A percentile compares a stretch with the other conserved stretches of the same genome.
Conservation (phyloP, 1,140 invertebrate species). For the Cecropterus lyciades region DNA sequence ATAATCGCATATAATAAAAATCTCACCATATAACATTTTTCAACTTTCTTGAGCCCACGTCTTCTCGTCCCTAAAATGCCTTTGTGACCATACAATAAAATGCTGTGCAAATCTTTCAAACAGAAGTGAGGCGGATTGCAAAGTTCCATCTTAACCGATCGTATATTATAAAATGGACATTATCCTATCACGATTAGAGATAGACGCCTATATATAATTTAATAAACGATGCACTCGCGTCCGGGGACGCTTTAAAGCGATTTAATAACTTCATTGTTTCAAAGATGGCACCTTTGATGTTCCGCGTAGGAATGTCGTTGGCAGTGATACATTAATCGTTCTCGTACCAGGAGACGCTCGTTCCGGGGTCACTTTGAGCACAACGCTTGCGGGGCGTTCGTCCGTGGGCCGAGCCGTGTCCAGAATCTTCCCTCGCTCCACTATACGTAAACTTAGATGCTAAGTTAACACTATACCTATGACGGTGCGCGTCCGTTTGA, state of each 20-base stretch:
- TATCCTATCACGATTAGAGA: conserved; percentile 29
- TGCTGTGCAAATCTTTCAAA: conserved; percentile 25
- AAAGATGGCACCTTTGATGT: conserved; percentile 59
- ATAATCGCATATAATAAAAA: conserved; percentile 20
- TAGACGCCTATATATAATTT: conserved; percentile 20
- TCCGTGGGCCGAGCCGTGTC: conserved; percentile 28
- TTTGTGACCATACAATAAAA: conserved; percentile 23
- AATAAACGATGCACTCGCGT: conserved; percentile 19
- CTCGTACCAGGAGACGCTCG: conserved; percentile 47
- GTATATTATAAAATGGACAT: conserved; percentile 28
- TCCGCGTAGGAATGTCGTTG: conserved; percentile 67
- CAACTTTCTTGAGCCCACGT: conserved; percentile 6
- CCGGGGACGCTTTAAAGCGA: conserved; percentile 17
- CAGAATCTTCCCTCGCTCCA: conserved; percentile 36
- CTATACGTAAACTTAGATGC: conserved; percentile 67
- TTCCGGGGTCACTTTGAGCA: conserved; percentile 68
- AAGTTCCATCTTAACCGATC: conserved; percentile 17
- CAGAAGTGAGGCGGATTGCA: conserved; percentile 23
- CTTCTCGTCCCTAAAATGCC: conserved; percentile 13
- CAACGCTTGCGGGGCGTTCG: conserved; percentile 60
- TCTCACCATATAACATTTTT: neutral
- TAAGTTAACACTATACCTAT: conserved; percentile 59
- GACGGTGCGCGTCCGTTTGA: conserved; percentile 48
- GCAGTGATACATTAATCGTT: conserved; percentile 67
- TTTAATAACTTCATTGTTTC: conserved; percentile 41